These are phyloP conservation scores for Seira musarum DNA, from an alignment of 2,888 invertebrate species.

Conservation along the genomic window DNA sequence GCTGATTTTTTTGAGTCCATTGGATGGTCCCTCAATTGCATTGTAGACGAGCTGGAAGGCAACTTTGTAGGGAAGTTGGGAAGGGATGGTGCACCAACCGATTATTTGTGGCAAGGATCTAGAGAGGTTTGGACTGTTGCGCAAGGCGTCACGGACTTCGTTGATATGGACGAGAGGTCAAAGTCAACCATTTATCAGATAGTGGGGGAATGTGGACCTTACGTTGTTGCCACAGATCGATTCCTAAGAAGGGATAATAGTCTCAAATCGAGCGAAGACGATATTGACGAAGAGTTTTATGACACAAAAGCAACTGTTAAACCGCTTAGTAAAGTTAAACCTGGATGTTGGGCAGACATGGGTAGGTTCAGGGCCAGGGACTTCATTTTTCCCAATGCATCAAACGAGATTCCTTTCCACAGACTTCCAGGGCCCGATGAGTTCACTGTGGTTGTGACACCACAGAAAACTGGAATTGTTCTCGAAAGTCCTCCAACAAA, in stretches of 20 bases:
- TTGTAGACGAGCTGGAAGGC: constrained; percentile 21
- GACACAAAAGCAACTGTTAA: too few relatives aligned
- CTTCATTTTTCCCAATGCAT: not conserved
- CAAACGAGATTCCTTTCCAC: not conserved
- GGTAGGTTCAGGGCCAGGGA: not conserved
- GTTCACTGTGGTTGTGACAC: not conserved
- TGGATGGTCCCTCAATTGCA: constrained; percentile 35
- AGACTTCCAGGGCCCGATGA: constrained; percentile 5
- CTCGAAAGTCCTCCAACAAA: constrained; percentile 1
- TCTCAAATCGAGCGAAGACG: not conserved
- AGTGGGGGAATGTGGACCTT: constrained; percentile 32
- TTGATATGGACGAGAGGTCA: constrained; percentile 9
- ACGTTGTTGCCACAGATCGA: constrained; percentile 25
- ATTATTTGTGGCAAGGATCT: too few relatives aligned
- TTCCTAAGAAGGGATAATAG: not conserved
- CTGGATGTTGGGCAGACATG: constrained; percentile 23
- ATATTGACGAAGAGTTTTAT: constrained; percentile 7
- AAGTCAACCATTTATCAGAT: constrained; percentile 18
- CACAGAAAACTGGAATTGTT: too few relatives aligned
- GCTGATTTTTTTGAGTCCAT: constrained; percentile 35
- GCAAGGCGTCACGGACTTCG: not conserved
- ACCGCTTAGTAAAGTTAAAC: too few relatives aligned
- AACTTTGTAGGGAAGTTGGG: constrained; percentile 12
- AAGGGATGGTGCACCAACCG: too few relatives aligned
- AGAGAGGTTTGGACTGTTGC: too few relatives aligned